Percentiles rank a stretch among this genome's conserved stretches.
Evolutionary conservation across 2,888 invertebrate genomes (phyloP).

Genomic region (Ectemnius continuus): DNA sequence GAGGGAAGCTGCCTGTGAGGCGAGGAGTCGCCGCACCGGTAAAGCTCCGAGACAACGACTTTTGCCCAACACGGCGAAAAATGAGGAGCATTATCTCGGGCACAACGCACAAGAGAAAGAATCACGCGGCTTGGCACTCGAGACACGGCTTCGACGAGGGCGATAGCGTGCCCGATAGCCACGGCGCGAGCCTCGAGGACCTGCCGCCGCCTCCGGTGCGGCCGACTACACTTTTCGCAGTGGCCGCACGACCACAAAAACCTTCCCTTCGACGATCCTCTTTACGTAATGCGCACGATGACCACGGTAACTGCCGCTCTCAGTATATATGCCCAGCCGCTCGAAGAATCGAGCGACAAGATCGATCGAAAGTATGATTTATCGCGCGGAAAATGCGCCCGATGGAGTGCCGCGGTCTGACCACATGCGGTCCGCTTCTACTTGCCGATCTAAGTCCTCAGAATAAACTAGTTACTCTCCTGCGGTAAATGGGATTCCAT

Average conservation of each 20-base stretch:
- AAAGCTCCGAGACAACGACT: too few relatives aligned
- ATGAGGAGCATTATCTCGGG: not conserved
- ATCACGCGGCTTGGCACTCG: constrained; percentile 3
- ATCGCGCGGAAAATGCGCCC: constrained; percentile 31
- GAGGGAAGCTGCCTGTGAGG: too few relatives aligned
- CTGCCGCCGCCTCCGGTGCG: constrained; percentile 14
- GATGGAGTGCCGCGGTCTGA: not conserved
- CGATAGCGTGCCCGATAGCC: constrained; percentile 15
- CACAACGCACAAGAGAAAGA: not conserved
- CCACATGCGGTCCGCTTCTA: constrained; percentile 4
- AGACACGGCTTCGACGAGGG: constrained; percentile 1
- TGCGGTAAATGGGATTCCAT: too few relatives aligned
- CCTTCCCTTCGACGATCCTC: constrained; percentile 38
- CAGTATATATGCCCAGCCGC: constrained; percentile 39
- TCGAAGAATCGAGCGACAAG: constrained; percentile 42
- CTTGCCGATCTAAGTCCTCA: too few relatives aligned
- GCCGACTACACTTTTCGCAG: constrained; percentile 32
- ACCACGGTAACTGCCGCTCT: constrained; percentile 24
- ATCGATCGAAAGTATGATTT: constrained; percentile 55
- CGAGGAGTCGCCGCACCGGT: too few relatives aligned
- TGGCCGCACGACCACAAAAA: constrained; percentile 40
- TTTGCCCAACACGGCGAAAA: too few relatives aligned
- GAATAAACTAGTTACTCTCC: too few relatives aligned
- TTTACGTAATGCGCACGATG: constrained; percentile 48
- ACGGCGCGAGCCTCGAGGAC: constrained; percentile 15